Evolutionary conservation across 2,113 vertebrate species (phyloP).

Genomic region (Romanogobio albipinnatus): DNA sequence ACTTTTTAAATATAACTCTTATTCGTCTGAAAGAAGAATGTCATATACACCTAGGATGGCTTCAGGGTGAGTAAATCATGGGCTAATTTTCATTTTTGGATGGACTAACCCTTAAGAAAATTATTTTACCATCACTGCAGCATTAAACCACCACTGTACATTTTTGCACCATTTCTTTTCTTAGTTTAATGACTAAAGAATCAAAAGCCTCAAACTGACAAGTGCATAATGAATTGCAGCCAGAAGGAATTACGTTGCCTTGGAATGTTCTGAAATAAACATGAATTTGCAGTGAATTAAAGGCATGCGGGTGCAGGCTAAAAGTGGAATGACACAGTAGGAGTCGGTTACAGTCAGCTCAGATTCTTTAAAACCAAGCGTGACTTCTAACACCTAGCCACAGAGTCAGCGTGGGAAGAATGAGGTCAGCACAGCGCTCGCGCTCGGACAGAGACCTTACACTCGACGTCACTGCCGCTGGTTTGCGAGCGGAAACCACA

Average conservation of each 20-base stretch:
- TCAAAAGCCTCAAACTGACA: not conserved
- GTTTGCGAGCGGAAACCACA: not conserved
- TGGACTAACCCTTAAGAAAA: no score
- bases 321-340: not conserved
- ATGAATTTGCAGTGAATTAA: constrained; percentile 9
- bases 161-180: no score
- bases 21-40: no score
- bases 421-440: constrained; percentile 26
- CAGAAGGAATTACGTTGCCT: not conserved
- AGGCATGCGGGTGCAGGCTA: not conserved
- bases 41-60: no score
- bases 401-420: constrained; percentile 26
- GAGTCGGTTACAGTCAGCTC: not conserved
- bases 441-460: not conserved
- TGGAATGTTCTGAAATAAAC: constrained; percentile 34
- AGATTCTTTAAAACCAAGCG: constrained; percentile 11
- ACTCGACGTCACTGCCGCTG: not conserved
- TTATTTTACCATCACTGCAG: no score
- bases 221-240: not conserved
- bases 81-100: no score
- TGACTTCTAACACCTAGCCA: constrained; percentile 41
- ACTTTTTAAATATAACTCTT: no score
- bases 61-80: no score
- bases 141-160: no score
- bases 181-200: not conserved